A percentile compares a stretch with the other conserved stretches of the same genome.
Evolutionary conservation across 2,797 vertebrate genomes (phyloP).

Genomic region (Ara ararauna): DNA sequence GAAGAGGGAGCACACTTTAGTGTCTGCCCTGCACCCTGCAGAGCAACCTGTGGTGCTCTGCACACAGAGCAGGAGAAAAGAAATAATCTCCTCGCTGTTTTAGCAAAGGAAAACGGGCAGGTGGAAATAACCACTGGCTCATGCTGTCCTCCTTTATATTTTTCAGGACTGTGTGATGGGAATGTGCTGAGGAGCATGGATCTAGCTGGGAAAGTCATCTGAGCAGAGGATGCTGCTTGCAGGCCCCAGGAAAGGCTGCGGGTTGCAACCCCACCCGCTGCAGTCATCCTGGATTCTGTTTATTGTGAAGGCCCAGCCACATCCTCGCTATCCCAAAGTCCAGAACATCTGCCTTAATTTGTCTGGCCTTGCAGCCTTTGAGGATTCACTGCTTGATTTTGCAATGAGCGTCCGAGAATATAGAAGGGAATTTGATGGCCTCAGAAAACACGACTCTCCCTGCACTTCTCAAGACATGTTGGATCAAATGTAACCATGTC

Average conservation of each 20-base stretch:
- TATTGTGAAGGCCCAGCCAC: neutral
- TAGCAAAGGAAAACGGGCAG: neutral
- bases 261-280: neutral
- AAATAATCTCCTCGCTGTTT: fast-evolving
- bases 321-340: neutral
- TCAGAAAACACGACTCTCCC: neutral
- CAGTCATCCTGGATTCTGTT: neutral
- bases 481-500: neutral
- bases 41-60: neutral
- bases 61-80: neutral
- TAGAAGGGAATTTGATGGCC: neutral
- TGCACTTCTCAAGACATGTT: neutral
- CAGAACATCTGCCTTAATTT: neutral
- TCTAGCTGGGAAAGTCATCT: neutral
- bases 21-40: neutral
- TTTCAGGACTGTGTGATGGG: neutral
- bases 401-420: neutral
- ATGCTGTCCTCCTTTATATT: neutral
- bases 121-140: neutral
- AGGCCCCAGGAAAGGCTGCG: neutral
- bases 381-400: constrained; percentile 6
- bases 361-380: neutral
- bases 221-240: neutral
- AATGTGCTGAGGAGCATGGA: neutral
- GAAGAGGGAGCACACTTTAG: neutral